Evolutionary conservation across 2,113 vertebrate genomes (phyloP).

Genomic region (Pelvicachromis taeniatus): DNA sequence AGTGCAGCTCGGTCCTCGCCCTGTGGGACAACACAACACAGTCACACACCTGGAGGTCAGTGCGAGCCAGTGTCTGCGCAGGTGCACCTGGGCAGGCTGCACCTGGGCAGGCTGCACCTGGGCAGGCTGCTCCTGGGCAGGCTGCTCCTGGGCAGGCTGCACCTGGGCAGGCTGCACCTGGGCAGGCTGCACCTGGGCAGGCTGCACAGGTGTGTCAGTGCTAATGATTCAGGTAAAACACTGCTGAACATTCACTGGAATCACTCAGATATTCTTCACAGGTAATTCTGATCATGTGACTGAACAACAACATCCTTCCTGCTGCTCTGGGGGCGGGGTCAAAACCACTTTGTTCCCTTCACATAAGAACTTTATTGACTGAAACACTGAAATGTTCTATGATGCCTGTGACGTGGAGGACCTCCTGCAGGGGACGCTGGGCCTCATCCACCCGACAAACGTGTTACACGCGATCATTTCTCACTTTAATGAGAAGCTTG

Average conservation of each 20-base stretch:
- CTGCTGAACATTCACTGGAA: not conserved
- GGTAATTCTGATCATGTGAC: not conserved
- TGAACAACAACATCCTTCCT: not conserved
- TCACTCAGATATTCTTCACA: not conserved
- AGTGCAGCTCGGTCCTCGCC: conserved; percentile 82
- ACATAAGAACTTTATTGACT: not conserved
- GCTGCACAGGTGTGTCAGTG: not conserved
- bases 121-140: not conserved
- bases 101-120: not conserved
- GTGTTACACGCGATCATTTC: not conserved
- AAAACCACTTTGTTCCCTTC: not conserved
- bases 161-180: too few relatives aligned
- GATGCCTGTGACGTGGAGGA: not conserved
- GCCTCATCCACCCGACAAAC: not conserved
- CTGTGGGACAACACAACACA: conserved; percentile 61
- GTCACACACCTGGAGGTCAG: not conserved
- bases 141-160: not conserved
- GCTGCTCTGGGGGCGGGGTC: not conserved
- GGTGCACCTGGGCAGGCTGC: not conserved
- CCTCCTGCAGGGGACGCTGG: not conserved
- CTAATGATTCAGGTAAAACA: not conserved
- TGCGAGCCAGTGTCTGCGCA: not conserved
- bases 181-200: too few relatives aligned
- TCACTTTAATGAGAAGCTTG: not conserved
- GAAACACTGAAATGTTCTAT: not conserved